Evolutionary conservation across 92 coral and sea anemone genomes (phyloP).

Genomic region (Isaurus tuberculatus): DNA sequence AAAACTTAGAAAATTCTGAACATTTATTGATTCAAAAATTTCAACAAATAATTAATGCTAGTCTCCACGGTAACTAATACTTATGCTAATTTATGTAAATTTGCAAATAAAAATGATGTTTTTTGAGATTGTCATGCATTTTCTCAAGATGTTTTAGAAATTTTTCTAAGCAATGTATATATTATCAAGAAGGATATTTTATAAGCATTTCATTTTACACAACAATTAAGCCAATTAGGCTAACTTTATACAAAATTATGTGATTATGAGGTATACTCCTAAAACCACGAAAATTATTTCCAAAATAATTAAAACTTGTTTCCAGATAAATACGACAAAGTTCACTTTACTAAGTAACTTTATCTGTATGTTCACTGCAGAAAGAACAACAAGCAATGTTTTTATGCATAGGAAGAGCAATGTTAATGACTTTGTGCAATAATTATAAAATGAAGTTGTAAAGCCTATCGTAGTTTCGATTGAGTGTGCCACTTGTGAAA

Average conservation of each 20-base stretch:
- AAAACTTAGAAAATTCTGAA: neutral
- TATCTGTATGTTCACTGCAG: neutral
- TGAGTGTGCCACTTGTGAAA: slow-evolving; percentile 25
- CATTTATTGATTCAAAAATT: neutral
- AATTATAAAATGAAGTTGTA: slow-evolving; percentile 23
- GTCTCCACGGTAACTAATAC: neutral
- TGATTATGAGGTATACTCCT: neutral
- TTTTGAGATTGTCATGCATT: slow-evolving; percentile 30
- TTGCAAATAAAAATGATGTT: slow-evolving; percentile 29
- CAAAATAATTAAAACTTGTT: slow-evolving; percentile 5
- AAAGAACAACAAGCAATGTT: slow-evolving; percentile 14
- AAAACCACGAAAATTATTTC: neutral
- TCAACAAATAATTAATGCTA: neutral
- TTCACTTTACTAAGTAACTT: slow-evolving; percentile 1
- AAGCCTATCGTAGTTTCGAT: slow-evolving; percentile 11
- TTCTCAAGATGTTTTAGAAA: slow-evolving; percentile 19
- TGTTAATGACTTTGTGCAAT: neutral
- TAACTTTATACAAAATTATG: slow-evolving; percentile 14
- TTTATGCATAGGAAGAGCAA: neutral
- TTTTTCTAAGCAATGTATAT: slow-evolving; percentile 18
- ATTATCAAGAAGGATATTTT: slow-evolving; percentile 15
- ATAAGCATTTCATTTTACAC: slow-evolving; percentile 12
- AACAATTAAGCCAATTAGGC: neutral
- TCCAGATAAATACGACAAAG: neutral
- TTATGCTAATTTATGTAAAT: slow-evolving; percentile 47